These are phyloP conservation scores for Chironomus riparius DNA, from an alignment of 2,888 invertebrate species.

Conservation along the genomic window DNA sequence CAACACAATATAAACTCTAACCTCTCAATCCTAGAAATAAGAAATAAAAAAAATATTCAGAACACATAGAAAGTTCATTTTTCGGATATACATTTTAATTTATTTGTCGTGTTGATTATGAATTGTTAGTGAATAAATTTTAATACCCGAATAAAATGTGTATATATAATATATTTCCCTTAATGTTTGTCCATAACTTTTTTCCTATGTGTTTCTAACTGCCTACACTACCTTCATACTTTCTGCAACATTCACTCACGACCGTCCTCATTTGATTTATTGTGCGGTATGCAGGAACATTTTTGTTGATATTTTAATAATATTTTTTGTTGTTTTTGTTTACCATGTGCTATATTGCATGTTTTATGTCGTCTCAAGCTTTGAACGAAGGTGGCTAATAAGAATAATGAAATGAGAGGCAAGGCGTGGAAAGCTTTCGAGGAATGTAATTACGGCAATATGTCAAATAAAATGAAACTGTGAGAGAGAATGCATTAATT, in stretches of 20 bases:
- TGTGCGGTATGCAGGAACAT: background rate
- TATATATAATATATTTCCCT: too few relatives aligned
- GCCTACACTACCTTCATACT: background rate
- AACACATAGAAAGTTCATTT: too few relatives aligned
- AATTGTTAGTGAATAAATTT: conserved; percentile 12
- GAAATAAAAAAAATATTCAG: too few relatives aligned
- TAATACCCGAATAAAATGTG: background rate
- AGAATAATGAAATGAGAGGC: too few relatives aligned
- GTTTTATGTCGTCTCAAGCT: background rate
- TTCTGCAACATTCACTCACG: background rate
- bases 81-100: conserved; percentile 5
- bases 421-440: too few relatives aligned
- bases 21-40: too few relatives aligned
- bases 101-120: conserved; percentile 12
- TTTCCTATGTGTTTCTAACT: background rate
- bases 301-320: conserved; percentile 2
- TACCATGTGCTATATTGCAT: background rate
- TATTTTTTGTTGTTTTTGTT: background rate
- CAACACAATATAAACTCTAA: too few relatives aligned
- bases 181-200: too few relatives aligned
- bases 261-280: conserved; percentile 3
- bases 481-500: too few relatives aligned
- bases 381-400: too few relatives aligned
- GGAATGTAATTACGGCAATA: too few relatives aligned
- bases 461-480: too few relatives aligned